Conservation (phyloP, 92 coral and sea anemone species). For the Parazoanthus darwini region DNA sequence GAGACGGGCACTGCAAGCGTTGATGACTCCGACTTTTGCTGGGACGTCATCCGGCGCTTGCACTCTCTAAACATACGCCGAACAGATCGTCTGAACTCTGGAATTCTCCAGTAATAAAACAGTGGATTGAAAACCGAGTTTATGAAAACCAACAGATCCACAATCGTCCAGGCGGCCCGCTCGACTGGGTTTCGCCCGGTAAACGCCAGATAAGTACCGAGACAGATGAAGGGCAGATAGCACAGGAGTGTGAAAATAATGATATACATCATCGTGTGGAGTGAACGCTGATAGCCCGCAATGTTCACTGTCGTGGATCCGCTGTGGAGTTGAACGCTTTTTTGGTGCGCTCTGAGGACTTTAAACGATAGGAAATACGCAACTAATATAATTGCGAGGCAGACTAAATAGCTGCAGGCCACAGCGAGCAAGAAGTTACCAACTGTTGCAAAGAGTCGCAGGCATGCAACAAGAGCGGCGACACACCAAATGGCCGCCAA, state of each 20-base stretch:
- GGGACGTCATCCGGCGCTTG: neutral
- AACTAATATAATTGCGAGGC: neutral
- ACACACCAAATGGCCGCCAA: neutral
- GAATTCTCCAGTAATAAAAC: constrained; percentile 6
- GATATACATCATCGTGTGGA: neutral
- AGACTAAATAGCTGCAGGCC: neutral
- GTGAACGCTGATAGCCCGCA: neutral
- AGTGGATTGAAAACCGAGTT: neutral
- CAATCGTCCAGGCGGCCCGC: constrained; percentile 2
- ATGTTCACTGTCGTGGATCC: neutral
- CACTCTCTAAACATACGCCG: neutral
- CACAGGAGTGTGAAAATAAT: neutral
- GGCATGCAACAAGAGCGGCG: neutral
- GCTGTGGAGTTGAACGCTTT: neutral
- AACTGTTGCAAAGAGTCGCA: constrained; percentile 14
- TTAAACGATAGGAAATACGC: neutral
- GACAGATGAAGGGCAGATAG: neutral
- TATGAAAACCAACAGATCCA: neutral
- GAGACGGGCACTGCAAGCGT: neutral
- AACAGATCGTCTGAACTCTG: neutral
- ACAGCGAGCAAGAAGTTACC: neutral
- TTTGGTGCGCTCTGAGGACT: neutral
- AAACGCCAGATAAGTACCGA: neutral
- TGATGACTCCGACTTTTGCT: neutral
- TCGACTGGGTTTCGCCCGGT: neutral